Conservation (phyloP, 2,797 vertebrate species). For the Thripadectes ignobilis region DNA sequence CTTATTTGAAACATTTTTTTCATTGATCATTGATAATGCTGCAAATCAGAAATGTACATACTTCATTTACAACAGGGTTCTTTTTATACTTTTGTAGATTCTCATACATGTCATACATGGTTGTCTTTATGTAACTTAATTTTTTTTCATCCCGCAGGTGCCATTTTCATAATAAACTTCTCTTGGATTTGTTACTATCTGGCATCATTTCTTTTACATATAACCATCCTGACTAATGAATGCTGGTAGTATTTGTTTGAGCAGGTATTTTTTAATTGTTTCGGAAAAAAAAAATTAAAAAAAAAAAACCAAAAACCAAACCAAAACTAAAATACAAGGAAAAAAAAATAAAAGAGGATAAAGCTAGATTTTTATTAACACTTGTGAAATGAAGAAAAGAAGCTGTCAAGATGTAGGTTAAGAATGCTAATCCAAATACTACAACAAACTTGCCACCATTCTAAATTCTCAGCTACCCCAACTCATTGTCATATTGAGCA, state of each 20-base stretch:
- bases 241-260: conserved; percentile 86
- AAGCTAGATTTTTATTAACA: conserved; percentile 70
- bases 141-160: conserved; percentile 98
- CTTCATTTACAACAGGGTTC: conserved; percentile 98
- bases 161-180: conserved; percentile 99
- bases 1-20: conserved; percentile 91
- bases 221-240: conserved; percentile 85
- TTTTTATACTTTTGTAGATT: conserved; percentile 98
- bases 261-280: conserved; percentile 76
- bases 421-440: conserved; percentile 86
- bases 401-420: conserved; percentile 75
- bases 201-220: conserved; percentile 96
- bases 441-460: conserved; percentile 80
- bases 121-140: conserved; percentile 98
- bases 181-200: conserved; percentile 97
- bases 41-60: conserved; percentile 99
- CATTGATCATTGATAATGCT: conserved; percentile 98
- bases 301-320: background rate
- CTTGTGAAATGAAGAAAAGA: conserved; percentile 65
- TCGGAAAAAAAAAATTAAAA: background rate
- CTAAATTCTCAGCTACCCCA: conserved; percentile 81
- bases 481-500: conserved; percentile 82
- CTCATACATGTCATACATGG: conserved; percentile 95
- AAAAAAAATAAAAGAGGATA: conserved; percentile 37
- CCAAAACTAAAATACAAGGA: background rate